A percentile compares a stretch with the other conserved stretches of the same genome.
Evolutionary conservation across 2,113 vertebrate genomes (phyloP).

Genomic region (Agapornis roseicollis): DNA sequence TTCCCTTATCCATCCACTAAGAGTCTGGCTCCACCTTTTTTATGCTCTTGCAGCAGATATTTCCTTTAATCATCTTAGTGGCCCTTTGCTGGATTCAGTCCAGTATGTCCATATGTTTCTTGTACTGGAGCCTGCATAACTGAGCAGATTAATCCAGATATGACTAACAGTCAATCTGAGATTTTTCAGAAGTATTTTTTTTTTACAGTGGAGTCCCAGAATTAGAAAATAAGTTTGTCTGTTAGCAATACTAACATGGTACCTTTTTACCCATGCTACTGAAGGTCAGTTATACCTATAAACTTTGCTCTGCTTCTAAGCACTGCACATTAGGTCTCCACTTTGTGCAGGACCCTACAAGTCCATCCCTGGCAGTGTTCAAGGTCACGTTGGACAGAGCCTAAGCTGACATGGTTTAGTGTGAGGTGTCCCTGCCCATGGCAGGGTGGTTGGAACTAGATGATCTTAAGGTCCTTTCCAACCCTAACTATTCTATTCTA

Average conservation of each 20-base stretch:
- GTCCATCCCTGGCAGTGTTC: no score
- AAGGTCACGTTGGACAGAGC: no score
- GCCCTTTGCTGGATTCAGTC: not conserved
- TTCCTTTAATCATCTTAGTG: not conserved
- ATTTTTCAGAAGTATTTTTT: not conserved
- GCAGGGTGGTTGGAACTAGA: no score
- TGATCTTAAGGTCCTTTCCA: no score
- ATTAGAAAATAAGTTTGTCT: not conserved
- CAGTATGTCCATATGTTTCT: not conserved
- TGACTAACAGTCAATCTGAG: not conserved
- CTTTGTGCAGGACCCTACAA: not conserved
- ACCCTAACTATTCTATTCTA: no score
- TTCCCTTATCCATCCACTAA: not conserved
- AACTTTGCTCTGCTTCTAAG: not conserved
- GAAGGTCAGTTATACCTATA: not conserved
- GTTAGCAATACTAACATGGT: not conserved
- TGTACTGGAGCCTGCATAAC: not conserved
- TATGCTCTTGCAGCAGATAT: not conserved
- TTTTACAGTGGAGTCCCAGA: not conserved
- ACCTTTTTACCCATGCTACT: not conserved
- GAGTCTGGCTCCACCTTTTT: not conserved
- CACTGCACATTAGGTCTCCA: not conserved
- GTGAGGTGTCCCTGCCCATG: no score
- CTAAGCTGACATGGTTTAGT: no score
- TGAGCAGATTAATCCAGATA: not conserved